phyloP scores from a whole-genome alignment of 2,888 invertebrate genomes.

The Corythucha ciliata region DNA sequence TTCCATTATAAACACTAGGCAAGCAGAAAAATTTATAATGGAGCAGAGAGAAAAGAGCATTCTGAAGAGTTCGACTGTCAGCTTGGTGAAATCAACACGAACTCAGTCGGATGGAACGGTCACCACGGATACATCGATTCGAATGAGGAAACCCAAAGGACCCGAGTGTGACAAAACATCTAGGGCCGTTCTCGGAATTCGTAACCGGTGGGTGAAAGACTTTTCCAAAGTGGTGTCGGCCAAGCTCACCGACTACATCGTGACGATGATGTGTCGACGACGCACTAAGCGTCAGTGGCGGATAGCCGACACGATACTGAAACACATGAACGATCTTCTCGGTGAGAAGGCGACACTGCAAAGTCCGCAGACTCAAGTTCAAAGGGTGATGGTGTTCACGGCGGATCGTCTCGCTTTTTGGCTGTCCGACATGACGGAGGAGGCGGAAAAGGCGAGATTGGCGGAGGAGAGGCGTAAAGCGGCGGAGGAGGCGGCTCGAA shows the following conservation, averaged over 20 bases:
- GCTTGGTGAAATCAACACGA: slow-evolving; percentile 11
- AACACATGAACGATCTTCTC: slow-evolving; percentile 27
- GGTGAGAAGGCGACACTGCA: slow-evolving; percentile 27
- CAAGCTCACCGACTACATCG: slow-evolving; percentile 30
- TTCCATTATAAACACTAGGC: too few species aligned
- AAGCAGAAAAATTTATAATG: slow-evolving; percentile 25
- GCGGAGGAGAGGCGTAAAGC: slow-evolving; percentile 7
- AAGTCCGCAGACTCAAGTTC: slow-evolving; percentile 27
- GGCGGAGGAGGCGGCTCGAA: slow-evolving; percentile 15
- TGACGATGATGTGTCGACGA: slow-evolving; percentile 25
- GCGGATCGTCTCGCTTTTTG: slow-evolving; percentile 31
- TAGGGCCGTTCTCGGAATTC: slow-evolving; percentile 14
- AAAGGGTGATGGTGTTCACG: slow-evolving; percentile 28
- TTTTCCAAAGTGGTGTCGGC: slow-evolving; percentile 26
- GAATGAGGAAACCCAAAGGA: slow-evolving; percentile 7
- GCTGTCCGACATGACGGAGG: slow-evolving; percentile 27
- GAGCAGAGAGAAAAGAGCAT: slow-evolving; percentile 22
- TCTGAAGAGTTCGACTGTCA: slow-evolving; percentile 15
- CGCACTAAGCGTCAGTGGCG: slow-evolving; percentile 25
- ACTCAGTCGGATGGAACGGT: slow-evolving; percentile 7
- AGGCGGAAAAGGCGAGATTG: slow-evolving; percentile 26
- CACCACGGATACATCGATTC: neutral
- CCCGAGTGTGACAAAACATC: slow-evolving; percentile 10
- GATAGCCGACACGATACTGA: slow-evolving; percentile 27
- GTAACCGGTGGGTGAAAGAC: slow-evolving; percentile 30